Percentiles rank a stretch among this genome's conserved stretches.
phyloP scores from a whole-genome alignment of 2,888 invertebrate genomes.

The Zaprionus bogoriensis region DNA sequence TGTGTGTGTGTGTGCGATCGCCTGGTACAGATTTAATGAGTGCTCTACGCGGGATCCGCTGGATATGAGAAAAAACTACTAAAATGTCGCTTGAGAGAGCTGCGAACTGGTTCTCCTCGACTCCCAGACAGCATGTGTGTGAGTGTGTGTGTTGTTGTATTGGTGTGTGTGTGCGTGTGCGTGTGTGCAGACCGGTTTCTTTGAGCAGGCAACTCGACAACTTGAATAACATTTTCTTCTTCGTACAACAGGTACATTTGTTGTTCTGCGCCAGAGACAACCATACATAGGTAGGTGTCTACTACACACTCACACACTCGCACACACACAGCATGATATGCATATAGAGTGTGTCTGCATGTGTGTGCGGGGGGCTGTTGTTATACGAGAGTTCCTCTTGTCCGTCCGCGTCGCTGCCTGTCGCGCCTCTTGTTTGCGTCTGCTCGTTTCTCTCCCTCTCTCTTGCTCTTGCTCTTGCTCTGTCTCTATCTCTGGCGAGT shows the following conservation, averaged over 20 bases:
- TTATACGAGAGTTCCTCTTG: conserved; percentile 18
- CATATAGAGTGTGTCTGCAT: conserved; percentile 33
- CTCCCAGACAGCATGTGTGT: conserved; percentile 7
- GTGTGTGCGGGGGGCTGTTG: conserved; percentile 15
- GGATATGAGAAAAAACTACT: conserved; percentile 25
- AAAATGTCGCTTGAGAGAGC: conserved; percentile 57
- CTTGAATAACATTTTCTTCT: conserved; percentile 57
- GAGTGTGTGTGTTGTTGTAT: background rate
- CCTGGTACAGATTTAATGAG: conserved; percentile 30
- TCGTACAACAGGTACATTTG: conserved; percentile 44
- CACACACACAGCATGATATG: background rate
- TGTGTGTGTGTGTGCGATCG: conserved; percentile 3
- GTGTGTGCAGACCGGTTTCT: conserved; percentile 49
- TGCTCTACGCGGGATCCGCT: conserved; percentile 9
- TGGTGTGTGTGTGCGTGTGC: conserved; percentile 2
- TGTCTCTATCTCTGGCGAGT: background rate
- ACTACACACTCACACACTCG: conserved; percentile 11
- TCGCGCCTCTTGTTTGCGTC: conserved; percentile 54
- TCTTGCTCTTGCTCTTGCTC: background rate
- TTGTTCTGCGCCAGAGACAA: conserved; percentile 19
- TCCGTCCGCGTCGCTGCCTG: conserved; percentile 13
- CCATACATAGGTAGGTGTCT: too few relatives aligned
- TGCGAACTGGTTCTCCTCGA: conserved; percentile 49
- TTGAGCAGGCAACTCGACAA: conserved; percentile 49
- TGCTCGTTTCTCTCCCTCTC: conserved; percentile 49